These are phyloP conservation scores for Lepidurus couesii DNA, from an alignment of 1,140 invertebrate genomes.

Conservation along the genomic window DNA sequence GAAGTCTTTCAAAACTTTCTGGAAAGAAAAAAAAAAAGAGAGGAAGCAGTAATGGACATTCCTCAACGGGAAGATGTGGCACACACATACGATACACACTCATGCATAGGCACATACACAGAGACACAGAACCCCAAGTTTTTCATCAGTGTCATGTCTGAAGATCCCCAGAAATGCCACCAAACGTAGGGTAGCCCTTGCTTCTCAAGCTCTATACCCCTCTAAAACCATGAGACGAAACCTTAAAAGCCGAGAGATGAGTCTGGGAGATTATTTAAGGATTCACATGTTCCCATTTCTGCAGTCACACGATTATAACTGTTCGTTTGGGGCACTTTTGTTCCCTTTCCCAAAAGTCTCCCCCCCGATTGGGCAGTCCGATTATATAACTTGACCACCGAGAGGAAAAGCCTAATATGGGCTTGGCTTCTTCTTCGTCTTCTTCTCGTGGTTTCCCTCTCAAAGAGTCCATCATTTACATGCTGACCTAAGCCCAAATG, in stretches of 20 bases:
- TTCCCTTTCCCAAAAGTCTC: background rate
- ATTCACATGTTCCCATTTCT: background rate
- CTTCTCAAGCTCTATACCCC: background rate
- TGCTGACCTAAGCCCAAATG: background rate
- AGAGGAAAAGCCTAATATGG: background rate
- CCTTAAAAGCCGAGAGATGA: background rate
- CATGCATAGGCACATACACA: background rate
- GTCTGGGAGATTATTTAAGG: background rate
- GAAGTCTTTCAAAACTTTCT: background rate
- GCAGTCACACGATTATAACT: background rate
- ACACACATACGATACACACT: background rate
- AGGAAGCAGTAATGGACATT: background rate
- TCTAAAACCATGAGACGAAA: background rate
- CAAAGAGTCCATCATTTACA: conserved; percentile 9
- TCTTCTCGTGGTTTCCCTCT: background rate
- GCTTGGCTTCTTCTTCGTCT: background rate
- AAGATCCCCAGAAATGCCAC: background rate
- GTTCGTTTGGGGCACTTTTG: background rate
- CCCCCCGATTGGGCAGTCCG: background rate
- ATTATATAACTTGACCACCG: background rate
- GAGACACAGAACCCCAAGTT: background rate
- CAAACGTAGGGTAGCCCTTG: background rate
- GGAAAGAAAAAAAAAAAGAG: background rate
- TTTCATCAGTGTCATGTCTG: conserved; percentile 14
- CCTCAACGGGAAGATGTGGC: conserved; percentile 4